A percentile compares a stretch with the other conserved stretches of the same genome.
Conservation (phyloP, 2,888 invertebrate species). For the Drosophila parthenogenetica region DNA sequence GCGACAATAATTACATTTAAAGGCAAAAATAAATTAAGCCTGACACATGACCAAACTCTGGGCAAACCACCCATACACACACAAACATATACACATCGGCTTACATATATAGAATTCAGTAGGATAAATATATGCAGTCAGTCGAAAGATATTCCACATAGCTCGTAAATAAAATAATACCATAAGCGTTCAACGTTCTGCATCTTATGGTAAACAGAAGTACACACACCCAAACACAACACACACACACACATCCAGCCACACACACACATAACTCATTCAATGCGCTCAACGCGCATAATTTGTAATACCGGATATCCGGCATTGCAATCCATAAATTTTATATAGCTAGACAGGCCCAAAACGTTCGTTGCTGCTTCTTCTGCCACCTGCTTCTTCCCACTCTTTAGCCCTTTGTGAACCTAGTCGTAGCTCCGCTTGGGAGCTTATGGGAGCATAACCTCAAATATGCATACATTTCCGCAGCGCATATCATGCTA, state of each 20-base stretch:
- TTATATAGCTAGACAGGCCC: slow-evolving; percentile 32
- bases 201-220: slow-evolving; percentile 6
- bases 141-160: slow-evolving; percentile 8
- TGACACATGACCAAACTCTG: slow-evolving; percentile 23
- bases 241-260: neutral
- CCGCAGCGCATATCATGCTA: slow-evolving; percentile 30
- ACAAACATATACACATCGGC: neutral
- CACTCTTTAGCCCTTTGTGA: neutral
- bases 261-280: slow-evolving; percentile 45
- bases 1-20: slow-evolving; percentile 33
- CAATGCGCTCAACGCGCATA: slow-evolving; percentile 52
- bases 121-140: slow-evolving; percentile 1
- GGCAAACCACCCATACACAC: neutral
- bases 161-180: slow-evolving; percentile 21
- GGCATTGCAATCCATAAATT: slow-evolving; percentile 59
- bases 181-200: slow-evolving; percentile 1
- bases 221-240: neutral
- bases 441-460: slow-evolving; percentile 3
- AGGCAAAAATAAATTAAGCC: slow-evolving; percentile 30
- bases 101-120: neutral
- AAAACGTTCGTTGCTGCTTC: neutral
- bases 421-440: slow-evolving; percentile 4
- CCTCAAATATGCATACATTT: slow-evolving; percentile 52
- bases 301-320: slow-evolving; percentile 63
- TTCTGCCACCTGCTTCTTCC: neutral